Evolutionary conservation across 1,140 invertebrate genomes (phyloP), one percentile per base, ranked within the genome.

Genomic region (Cardiocondyla obscurior): DNA sequence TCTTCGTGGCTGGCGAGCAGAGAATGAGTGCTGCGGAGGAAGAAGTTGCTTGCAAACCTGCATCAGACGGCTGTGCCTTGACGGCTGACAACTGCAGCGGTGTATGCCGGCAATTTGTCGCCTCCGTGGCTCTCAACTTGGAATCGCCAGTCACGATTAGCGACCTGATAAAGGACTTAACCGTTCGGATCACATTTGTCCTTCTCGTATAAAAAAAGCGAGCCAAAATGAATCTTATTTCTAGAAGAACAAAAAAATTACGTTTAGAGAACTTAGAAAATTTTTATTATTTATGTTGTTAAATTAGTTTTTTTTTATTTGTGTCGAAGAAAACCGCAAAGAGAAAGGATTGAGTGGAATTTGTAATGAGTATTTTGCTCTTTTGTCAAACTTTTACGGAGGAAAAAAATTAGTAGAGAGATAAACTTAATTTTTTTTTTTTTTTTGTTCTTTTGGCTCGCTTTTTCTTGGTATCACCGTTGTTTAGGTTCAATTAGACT

Each of bases 41-140:
- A 82, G 46, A 87, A 81, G 46, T 53, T 82, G 64, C 60, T n/a
- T 7, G 72, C 39, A 28, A 55, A 81, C 16, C 84, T 86, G 83
- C 72, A 81, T 73, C 83, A 62, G 44, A 58, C 57, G 86, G 83
- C 76, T 33, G 60, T 44, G 14, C 42, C 14, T 44, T 4, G 5
- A 44, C 42, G 42, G 83, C 81, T 46, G 62, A 69, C 64, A 49
- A 85, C 89, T 85, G 83, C 87, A 83, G 76, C 67, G 46, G 33
- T 81, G 57, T 64, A 84, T 84, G 82, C 55, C 44, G 72, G 25
- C 33, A 30, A 76, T 19, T 42, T 42, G 46, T 77, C 30, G 60
- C 70, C 82, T 87, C 88, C 90, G 90, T 81, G 89, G 82, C 86
- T 88, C 90, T 91, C 90, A 91, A 82, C 51, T 49, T 70, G 16